Conservation (phyloP, 2,797 vertebrate species). For the Anas georgica region DNA sequence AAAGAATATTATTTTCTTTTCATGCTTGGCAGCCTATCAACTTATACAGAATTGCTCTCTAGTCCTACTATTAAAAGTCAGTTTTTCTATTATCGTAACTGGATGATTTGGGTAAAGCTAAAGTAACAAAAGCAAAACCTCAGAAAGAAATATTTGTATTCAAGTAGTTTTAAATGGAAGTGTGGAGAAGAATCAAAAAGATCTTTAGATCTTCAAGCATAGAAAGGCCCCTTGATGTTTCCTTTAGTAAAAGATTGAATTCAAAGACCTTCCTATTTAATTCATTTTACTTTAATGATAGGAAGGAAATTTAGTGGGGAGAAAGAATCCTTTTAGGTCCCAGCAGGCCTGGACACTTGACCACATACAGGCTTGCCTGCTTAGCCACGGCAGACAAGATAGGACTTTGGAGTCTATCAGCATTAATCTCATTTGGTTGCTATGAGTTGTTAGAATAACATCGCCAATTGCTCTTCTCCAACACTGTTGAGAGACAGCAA, state of each 20-base stretch:
- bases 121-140: background rate
- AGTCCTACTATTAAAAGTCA: background rate
- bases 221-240: background rate
- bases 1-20: background rate
- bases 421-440: background rate
- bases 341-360: background rate
- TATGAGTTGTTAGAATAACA: background rate
- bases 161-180: background rate
- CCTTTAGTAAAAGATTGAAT: background rate
- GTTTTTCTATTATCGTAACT: background rate
- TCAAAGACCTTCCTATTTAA: background rate
- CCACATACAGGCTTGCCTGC: background rate
- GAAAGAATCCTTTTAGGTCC: background rate
- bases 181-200: background rate
- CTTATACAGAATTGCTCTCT: background rate
- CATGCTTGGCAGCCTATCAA: background rate
- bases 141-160: background rate
- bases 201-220: background rate
- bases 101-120: background rate
- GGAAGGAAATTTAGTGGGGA: background rate
- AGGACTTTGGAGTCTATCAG: rapidly evolving
- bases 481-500: rapidly evolving
- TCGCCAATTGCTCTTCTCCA: background rate
- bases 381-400: background rate
- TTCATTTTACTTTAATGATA: background rate